Percentiles rank a stretch among this genome's conserved stretches.
Conservation (phyloP, 2,797 vertebrate species). For the Silurus aristotelis region DNA sequence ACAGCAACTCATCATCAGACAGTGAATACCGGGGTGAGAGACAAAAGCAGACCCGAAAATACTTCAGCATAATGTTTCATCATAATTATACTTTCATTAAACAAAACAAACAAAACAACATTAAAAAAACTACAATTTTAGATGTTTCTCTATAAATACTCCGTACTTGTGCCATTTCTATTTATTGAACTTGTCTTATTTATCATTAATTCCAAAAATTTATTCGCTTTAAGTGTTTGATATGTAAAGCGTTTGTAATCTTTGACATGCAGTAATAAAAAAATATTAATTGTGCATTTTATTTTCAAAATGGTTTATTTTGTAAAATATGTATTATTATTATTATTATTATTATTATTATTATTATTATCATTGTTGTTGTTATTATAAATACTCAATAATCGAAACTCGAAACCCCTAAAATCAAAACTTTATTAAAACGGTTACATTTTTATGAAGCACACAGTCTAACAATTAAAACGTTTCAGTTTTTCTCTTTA, state of each 20-base stretch:
- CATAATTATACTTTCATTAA: neutral
- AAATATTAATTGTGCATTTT: neutral
- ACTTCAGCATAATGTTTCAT: neutral
- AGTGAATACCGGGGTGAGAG: constrained; percentile 93
- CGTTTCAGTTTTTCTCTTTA: too few species aligned
- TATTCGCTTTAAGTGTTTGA: neutral
- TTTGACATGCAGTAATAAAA: neutral
- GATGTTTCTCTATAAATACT: neutral
- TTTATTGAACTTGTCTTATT: neutral
- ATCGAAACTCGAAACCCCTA: neutral
- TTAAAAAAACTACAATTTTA: too few species aligned
- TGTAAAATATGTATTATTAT: too few species aligned
- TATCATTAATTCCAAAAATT: neutral
- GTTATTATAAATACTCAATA: too few species aligned
- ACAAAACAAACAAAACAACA: neutral
- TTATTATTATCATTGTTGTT: too few species aligned
- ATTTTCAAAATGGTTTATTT: too few species aligned
- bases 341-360: too few species aligned
- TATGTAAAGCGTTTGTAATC: too few species aligned
- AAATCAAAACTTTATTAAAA: neutral
- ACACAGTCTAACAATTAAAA: too few species aligned
- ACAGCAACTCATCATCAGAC: constrained; percentile 90
- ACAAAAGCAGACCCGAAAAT: neutral
- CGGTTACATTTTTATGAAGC: too few species aligned
- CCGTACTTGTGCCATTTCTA: neutral